These are phyloP conservation scores for Crotalus tigris DNA, from an alignment of 2,113 vertebrate species.

Conservation along the genomic window DNA sequence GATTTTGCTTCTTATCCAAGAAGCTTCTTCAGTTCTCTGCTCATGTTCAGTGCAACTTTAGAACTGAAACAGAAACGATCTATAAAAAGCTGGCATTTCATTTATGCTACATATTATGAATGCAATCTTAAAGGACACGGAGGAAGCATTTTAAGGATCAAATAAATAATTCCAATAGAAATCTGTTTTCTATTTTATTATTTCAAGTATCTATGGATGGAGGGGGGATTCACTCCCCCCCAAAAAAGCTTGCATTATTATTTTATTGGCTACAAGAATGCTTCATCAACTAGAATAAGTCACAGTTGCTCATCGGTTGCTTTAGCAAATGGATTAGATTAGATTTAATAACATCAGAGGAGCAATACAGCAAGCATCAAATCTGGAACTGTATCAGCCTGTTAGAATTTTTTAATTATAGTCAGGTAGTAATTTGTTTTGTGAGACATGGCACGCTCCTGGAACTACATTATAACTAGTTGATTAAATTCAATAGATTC, in stretches of 20 bases:
- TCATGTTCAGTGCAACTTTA: background rate
- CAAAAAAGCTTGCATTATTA: background rate
- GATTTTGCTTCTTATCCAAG: background rate
- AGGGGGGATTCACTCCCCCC: background rate
- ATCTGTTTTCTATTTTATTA: background rate
- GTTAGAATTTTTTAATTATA: slow-evolving; percentile 31
- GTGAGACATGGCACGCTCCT: slow-evolving; percentile 18
- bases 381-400: slow-evolving; percentile 11
- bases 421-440: slow-evolving; percentile 34
- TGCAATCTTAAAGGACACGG: background rate
- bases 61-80: background rate
- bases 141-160: background rate
- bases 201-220: background rate
- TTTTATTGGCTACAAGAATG: slow-evolving; percentile 17
- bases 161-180: background rate
- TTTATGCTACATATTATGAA: background rate
- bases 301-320: slow-evolving; percentile 1
- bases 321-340: slow-evolving; percentile 35
- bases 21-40: background rate
- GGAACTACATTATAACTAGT: slow-evolving; percentile 32
- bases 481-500: slow-evolving; percentile 35
- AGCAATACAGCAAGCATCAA: slow-evolving; percentile 11
- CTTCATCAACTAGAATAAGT: slow-evolving; percentile 7
- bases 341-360: slow-evolving; percentile 33
- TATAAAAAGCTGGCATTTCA: background rate